Percentiles rank a stretch among this genome's conserved stretches.
These are phyloP conservation scores for Epirrhoe tristata DNA, from an alignment of 2,888 invertebrate species.

Conservation along the genomic window DNA sequence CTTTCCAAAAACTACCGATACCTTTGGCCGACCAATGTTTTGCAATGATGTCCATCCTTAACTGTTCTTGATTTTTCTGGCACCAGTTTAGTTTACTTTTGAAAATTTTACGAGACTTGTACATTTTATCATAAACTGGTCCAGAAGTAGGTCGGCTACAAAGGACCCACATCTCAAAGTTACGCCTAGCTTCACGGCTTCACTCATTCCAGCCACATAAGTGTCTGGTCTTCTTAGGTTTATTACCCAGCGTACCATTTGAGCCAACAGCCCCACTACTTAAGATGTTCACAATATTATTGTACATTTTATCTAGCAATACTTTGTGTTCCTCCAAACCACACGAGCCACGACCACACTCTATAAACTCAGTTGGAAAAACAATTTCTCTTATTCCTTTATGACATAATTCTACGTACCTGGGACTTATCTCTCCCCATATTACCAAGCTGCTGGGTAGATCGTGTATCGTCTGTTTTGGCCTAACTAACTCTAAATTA, in stretches of 20 bases:
- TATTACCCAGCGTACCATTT: background rate
- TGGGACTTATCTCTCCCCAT: too few species aligned
- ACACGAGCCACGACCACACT: too few species aligned
- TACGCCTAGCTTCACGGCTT: constrained; percentile 1
- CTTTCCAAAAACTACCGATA: too few species aligned
- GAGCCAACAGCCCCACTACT: constrained; percentile 5
- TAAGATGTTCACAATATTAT: background rate
- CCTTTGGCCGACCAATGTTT: too few species aligned
- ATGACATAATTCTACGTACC: too few species aligned
- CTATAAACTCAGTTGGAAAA: too few species aligned
- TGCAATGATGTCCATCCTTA: too few species aligned
- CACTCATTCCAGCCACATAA: constrained; percentile 5
- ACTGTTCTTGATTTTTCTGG: constrained; percentile 1
- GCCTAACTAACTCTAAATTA: too few species aligned
- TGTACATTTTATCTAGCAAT: background rate
- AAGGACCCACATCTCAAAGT: background rate
- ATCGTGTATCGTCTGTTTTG: too few species aligned
- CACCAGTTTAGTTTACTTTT: constrained; percentile 1
- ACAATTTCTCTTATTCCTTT: too few species aligned
- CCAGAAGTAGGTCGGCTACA: background rate
- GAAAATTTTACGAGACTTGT: background rate
- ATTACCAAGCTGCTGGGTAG: too few species aligned
- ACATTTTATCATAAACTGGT: background rate
- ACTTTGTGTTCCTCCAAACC: background rate
- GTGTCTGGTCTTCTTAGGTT: background rate